phyloP scores from a whole-genome alignment of 2,113 vertebrate species.

The Poecile atricapillus region DNA sequence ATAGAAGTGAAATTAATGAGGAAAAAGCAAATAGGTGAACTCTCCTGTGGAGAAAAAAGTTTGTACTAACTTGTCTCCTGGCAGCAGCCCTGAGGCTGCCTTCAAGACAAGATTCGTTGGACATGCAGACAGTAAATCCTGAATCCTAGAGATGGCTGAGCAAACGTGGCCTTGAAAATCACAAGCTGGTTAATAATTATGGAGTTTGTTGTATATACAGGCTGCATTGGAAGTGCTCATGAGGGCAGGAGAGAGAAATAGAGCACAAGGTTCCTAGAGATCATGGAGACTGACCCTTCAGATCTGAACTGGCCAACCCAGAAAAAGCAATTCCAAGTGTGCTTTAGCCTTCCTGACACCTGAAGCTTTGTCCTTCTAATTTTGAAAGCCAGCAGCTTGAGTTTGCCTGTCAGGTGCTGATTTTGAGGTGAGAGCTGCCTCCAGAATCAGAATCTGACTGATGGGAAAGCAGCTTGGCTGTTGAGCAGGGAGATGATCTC shows the following conservation, averaged over 20 bases:
- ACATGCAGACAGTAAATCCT: background rate
- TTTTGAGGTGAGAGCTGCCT: background rate
- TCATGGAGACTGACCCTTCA: background rate
- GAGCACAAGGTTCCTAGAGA: background rate
- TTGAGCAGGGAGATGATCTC: background rate
- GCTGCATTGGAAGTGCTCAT: background rate
- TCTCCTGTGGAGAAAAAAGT: background rate
- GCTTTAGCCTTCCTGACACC: background rate
- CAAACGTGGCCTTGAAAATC: background rate
- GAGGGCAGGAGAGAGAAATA: background rate
- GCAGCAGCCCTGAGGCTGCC: background rate
- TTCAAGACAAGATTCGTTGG: background rate
- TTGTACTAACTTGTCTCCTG: background rate
- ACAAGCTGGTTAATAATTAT: background rate
- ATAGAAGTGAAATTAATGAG: background rate
- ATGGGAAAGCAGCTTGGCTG: background rate
- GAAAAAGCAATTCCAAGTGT: background rate
- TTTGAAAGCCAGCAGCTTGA: background rate
- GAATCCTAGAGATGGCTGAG: background rate
- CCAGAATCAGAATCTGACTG: background rate
- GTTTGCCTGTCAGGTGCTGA: background rate
- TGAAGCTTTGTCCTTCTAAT: background rate
- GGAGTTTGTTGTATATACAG: background rate
- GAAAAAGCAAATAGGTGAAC: background rate
- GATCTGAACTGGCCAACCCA: background rate